These are phyloP conservation scores for Craseonycteris thonglongyai DNA, from an alignment of 2,113 vertebrate species.

Conservation along the genomic window DNA sequence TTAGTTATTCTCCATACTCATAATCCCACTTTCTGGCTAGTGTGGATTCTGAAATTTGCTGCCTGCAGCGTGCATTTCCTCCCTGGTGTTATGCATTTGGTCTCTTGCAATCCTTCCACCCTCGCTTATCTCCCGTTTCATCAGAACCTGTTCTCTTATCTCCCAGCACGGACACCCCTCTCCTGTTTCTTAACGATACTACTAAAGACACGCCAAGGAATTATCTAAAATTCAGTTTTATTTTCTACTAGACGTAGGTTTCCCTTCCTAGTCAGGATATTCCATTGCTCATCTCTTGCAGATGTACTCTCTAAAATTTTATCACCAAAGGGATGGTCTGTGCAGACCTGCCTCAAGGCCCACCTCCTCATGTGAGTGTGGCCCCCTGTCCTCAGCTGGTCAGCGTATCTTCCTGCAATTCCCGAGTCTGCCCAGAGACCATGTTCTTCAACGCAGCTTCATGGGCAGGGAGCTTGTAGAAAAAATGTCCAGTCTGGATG, in stretches of 20 bases:
- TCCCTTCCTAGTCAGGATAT: not conserved
- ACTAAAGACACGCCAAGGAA: not conserved
- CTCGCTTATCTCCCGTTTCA: not conserved
- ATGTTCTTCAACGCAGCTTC: not conserved
- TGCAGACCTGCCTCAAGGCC: fast-evolving
- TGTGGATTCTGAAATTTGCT: not conserved
- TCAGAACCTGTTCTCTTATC: not conserved
- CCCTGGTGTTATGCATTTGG: not conserved
- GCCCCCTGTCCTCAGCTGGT: not conserved
- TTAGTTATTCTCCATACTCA: not conserved
- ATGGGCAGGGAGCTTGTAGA: not conserved
- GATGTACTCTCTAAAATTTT: not conserved
- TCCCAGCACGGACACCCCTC: not conserved
- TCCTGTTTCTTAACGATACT: not conserved
- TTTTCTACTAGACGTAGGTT: not conserved
- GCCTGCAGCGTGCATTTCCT: not conserved
- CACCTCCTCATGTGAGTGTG: fast-evolving
- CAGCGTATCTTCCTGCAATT: fast-evolving
- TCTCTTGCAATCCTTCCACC: not conserved
- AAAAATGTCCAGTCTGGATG: not conserved
- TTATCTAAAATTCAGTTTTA: not conserved
- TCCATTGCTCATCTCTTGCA: not conserved
- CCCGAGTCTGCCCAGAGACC: not conserved
- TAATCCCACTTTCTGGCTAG: not conserved
- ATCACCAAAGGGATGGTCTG: not conserved